phyloP scores from a whole-genome alignment of 2,113 vertebrate species.

The Parus major region DNA sequence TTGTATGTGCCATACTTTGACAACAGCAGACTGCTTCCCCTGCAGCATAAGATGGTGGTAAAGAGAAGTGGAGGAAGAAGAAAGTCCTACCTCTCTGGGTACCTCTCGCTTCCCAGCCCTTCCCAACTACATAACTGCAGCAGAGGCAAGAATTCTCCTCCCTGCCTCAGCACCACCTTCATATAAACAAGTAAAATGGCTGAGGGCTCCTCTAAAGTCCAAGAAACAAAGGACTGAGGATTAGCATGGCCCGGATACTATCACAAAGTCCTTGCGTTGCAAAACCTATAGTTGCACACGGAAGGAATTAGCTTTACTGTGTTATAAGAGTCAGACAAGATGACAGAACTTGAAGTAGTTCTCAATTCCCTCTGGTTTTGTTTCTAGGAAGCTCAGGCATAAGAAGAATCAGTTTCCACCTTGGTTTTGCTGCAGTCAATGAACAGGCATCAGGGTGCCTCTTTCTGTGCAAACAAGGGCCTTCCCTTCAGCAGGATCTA shows the following conservation, averaged over 20 bases:
- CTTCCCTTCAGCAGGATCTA: neutral
- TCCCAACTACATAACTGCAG: neutral
- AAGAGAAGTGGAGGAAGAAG: neutral
- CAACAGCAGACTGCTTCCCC: neutral
- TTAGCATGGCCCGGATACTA: neutral
- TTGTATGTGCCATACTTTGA: neutral
- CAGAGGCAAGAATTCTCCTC: neutral
- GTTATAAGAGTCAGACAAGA: neutral
- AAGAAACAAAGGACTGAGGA: neutral
- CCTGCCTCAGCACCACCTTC: neutral
- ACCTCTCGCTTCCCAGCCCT: neutral
- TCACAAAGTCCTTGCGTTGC: neutral
- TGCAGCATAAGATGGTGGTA: neutral
- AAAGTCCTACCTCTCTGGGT: neutral
- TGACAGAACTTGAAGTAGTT: neutral
- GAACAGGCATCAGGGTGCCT: neutral
- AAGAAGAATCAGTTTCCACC: neutral
- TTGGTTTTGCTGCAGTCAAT: neutral
- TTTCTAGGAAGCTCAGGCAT: neutral
- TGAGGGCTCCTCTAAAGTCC: neutral
- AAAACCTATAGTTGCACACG: neutral
- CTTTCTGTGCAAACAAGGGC: neutral
- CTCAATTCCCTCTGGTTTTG: neutral
- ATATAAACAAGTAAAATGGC: neutral
- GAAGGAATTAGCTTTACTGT: neutral